phyloP scores from a whole-genome alignment of 1,140 invertebrate species.

The Drosophila setifemur region DNA sequence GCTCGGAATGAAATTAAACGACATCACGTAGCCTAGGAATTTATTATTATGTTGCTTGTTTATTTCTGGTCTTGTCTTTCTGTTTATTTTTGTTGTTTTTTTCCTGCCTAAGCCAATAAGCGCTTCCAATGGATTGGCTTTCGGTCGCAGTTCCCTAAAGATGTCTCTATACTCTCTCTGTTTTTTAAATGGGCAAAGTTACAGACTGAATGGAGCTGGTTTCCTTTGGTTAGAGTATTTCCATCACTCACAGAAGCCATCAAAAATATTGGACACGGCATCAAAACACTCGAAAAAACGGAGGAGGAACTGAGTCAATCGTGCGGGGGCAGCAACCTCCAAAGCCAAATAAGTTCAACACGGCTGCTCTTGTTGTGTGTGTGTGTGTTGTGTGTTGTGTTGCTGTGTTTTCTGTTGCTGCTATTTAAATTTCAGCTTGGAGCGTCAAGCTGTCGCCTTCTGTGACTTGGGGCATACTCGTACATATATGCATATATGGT shows the following conservation, averaged over 20 bases:
- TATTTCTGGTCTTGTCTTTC: neutral
- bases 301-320: slow-evolving; percentile 39
- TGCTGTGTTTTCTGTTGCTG: too few relatives aligned
- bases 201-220: neutral
- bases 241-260: slow-evolving; percentile 18
- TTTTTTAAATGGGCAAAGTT: neutral
- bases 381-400: too few relatives aligned
- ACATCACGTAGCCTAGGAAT: slow-evolving; percentile 40
- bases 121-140: slow-evolving; percentile 33
- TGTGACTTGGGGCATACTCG: neutral
- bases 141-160: slow-evolving; percentile 1
- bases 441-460: slow-evolving; percentile 24
- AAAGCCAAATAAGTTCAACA: slow-evolving; percentile 56
- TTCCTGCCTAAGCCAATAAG: slow-evolving; percentile 52
- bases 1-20: slow-evolving; percentile 10
- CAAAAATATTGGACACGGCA: slow-evolving; percentile 17
- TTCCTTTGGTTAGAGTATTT: slow-evolving; percentile 5
- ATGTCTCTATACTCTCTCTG: neutral
- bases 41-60: slow-evolving; percentile 34
- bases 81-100: neutral
- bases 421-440: slow-evolving; percentile 21
- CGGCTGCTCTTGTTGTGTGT: too few relatives aligned
- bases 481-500: slow-evolving; percentile 25
- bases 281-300: slow-evolving; percentile 8
- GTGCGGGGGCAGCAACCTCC: slow-evolving; percentile 71